Percentiles rank a stretch among this genome's conserved stretches.
Conservation (phyloP, 2,113 vertebrate species). For the Mesoclemmys tuberculata region DNA sequence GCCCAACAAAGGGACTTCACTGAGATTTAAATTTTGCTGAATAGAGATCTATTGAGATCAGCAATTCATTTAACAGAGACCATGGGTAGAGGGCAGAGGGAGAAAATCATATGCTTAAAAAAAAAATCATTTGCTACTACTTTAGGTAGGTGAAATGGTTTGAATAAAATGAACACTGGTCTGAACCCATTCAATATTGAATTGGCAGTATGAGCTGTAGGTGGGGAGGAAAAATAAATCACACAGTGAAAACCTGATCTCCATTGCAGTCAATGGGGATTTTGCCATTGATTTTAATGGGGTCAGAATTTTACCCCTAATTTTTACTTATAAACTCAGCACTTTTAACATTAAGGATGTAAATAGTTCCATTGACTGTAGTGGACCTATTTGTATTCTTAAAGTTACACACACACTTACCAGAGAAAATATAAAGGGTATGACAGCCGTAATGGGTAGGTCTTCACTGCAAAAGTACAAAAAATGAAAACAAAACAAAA, state of each 20-base stretch:
- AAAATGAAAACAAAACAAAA: background rate
- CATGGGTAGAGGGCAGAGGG: background rate
- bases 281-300: background rate
- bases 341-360: background rate
- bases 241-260: constrained; percentile 3
- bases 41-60: background rate
- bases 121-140: background rate
- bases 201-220: background rate
- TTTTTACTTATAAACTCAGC: background rate
- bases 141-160: background rate
- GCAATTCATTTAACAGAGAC: background rate
- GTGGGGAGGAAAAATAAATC: background rate
- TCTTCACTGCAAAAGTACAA: background rate
- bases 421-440: background rate
- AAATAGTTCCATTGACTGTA: background rate
- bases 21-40: background rate
- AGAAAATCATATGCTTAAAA: background rate
- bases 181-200: background rate
- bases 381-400: background rate
- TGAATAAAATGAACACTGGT: background rate
- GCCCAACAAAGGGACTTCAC: background rate
- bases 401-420: background rate
- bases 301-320: background rate
- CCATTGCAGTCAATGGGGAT: background rate
- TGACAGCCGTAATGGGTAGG: background rate